These are phyloP conservation scores for Panurus biarmicus DNA, from an alignment of 2,113 vertebrate species.

Conservation along the genomic window DNA sequence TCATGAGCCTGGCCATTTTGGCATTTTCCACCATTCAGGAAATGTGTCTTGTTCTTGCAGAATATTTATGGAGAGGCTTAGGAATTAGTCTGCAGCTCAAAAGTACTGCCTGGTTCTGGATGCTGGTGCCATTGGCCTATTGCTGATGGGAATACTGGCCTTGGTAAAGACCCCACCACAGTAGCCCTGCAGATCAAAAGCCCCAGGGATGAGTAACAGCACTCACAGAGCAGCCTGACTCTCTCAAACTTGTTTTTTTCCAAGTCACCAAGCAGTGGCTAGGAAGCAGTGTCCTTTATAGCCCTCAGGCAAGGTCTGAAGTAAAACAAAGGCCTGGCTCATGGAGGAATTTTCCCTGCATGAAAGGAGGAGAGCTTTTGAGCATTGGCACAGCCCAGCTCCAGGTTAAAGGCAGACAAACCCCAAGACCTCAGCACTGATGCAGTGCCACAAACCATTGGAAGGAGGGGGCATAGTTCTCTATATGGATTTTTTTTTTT, in stretches of 20 bases:
- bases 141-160: background rate
- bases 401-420: background rate
- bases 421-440: background rate
- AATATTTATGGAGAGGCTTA: background rate
- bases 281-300: background rate
- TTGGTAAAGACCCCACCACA: rapidly evolving
- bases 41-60: background rate
- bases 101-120: background rate
- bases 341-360: background rate
- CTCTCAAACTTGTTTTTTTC: background rate
- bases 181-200: background rate
- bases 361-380: rapidly evolving
- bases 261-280: background rate
- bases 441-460: background rate
- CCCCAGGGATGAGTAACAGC: background rate
- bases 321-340: background rate
- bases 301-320: background rate
- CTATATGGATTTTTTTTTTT: background rate
- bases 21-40: background rate
- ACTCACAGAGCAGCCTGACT: background rate
- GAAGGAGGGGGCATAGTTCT: background rate
- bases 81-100: background rate
- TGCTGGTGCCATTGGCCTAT: background rate
- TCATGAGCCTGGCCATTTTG: background rate
- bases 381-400: background rate